These are phyloP conservation scores for Ibidorhyncha struthersii DNA, from an alignment of 2,113 vertebrate species.

Conservation along the genomic window DNA sequence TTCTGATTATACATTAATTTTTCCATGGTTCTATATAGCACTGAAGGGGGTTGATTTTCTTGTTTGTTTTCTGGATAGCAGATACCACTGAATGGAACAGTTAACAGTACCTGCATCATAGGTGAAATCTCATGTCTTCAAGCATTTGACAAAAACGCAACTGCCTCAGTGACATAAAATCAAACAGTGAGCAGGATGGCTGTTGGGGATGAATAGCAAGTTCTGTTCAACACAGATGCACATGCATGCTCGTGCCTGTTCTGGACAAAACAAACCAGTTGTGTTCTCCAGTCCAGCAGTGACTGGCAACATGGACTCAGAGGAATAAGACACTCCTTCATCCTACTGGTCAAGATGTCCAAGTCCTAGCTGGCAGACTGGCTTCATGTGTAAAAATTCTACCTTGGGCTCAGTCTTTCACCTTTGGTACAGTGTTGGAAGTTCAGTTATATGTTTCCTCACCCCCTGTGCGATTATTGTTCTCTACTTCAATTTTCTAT, in stretches of 20 bases:
- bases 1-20: background rate
- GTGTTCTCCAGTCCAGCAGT: background rate
- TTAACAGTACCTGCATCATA: background rate
- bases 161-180: background rate
- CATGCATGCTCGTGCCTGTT: accelerated
- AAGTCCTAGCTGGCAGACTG: background rate
- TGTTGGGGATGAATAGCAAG: background rate
- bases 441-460: background rate
- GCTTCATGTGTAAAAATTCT: background rate
- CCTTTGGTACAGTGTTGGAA: background rate
- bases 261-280: background rate
- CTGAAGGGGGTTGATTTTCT: background rate
- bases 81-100: background rate
- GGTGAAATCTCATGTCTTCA: background rate
- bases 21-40: background rate
- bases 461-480: background rate
- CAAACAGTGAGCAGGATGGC: background rate
- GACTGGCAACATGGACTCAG: background rate
- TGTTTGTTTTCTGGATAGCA: background rate
- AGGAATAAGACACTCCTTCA: background rate
- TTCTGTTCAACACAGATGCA: background rate
- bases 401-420: background rate
- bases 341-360: background rate
- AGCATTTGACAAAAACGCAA: background rate
- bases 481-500: background rate